These are phyloP conservation scores for Drosophila mayaguana DNA, from an alignment of 2,888 invertebrate species.

Conservation along the genomic window DNA sequence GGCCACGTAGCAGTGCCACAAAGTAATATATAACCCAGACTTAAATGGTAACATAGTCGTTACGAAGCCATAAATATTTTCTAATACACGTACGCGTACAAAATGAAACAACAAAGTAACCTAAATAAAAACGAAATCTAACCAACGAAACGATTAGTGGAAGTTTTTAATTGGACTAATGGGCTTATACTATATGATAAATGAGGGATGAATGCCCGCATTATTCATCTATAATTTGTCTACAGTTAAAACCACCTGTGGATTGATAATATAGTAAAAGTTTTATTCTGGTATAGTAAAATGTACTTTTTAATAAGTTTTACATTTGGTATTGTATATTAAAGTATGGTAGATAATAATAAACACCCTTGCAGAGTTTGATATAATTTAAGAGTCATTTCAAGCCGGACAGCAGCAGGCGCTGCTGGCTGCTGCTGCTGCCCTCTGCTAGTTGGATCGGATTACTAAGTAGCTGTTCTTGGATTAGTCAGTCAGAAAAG, in stretches of 20 bases:
- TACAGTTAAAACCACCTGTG: background rate
- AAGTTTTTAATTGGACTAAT: slow-evolving; percentile 34
- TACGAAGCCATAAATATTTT: slow-evolving; percentile 69
- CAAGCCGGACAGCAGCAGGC: slow-evolving; percentile 22
- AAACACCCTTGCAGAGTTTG: slow-evolving; percentile 55
- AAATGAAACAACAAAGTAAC: slow-evolving; percentile 41
- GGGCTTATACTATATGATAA: slow-evolving; percentile 10
- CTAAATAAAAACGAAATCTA: slow-evolving; percentile 72
- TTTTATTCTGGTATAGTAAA: slow-evolving; percentile 66
- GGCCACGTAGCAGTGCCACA: slow-evolving; percentile 28
- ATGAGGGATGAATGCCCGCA: slow-evolving; percentile 15
- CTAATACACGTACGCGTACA: slow-evolving; percentile 29
- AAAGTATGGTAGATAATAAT: slow-evolving; percentile 61
- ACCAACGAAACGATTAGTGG: slow-evolving; percentile 60
- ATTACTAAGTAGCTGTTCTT: slow-evolving; percentile 35
- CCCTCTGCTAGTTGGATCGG: slow-evolving; percentile 41
- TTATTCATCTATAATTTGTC: background rate
- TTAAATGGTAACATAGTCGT: slow-evolving; percentile 63
- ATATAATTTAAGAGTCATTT: slow-evolving; percentile 20
- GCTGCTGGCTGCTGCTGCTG: slow-evolving; percentile 8
- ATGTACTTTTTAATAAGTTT: slow-evolving; percentile 61
- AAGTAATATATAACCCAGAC: slow-evolving; percentile 53
- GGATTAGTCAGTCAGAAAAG: slow-evolving; percentile 37
- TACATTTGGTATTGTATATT: slow-evolving; percentile 63
- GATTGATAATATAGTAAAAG: slow-evolving; percentile 60